phyloP scores from a whole-genome alignment of 2,113 vertebrate species.

The Mobula hypostoma region DNA sequence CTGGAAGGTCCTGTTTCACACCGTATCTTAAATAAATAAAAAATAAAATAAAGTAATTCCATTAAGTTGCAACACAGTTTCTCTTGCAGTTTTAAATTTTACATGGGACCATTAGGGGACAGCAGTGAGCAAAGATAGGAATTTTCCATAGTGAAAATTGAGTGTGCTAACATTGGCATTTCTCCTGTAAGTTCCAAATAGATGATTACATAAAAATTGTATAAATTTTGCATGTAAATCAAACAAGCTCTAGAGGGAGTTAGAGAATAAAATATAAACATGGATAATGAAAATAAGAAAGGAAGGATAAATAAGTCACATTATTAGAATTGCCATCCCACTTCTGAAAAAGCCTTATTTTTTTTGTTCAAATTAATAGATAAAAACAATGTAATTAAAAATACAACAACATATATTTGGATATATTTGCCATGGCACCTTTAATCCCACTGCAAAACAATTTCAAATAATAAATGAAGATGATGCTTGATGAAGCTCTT shows the following conservation, averaged over 20 bases:
- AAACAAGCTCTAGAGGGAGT: not conserved
- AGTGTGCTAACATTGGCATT: not conserved
- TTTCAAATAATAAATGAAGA: too few relatives aligned
- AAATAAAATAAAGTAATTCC: not conserved
- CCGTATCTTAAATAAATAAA: too few relatives aligned
- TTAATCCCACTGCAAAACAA: too few relatives aligned
- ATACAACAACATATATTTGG: not conserved
- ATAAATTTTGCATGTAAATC: not conserved
- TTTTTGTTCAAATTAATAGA: not conserved
- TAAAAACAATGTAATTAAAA: not conserved
- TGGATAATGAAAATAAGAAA: not conserved
- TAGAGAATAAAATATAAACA: not conserved
- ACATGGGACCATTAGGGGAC: not conserved
- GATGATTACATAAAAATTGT: not conserved
- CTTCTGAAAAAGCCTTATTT: too few relatives aligned
- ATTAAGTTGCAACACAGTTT: not conserved
- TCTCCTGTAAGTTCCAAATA: not conserved
- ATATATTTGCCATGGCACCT: too few relatives aligned
- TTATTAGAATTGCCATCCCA: not conserved
- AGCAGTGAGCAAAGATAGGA: not conserved
- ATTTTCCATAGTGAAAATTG: not conserved
- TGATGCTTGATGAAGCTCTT: too few relatives aligned
- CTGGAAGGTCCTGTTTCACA: too few relatives aligned
- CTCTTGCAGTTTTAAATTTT: not conserved
- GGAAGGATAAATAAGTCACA: not conserved